Percentiles rank a stretch among this genome's conserved stretches.
Evolutionary conservation across 2,888 invertebrate genomes (phyloP).

Genomic region (Celastrina argiolus): DNA sequence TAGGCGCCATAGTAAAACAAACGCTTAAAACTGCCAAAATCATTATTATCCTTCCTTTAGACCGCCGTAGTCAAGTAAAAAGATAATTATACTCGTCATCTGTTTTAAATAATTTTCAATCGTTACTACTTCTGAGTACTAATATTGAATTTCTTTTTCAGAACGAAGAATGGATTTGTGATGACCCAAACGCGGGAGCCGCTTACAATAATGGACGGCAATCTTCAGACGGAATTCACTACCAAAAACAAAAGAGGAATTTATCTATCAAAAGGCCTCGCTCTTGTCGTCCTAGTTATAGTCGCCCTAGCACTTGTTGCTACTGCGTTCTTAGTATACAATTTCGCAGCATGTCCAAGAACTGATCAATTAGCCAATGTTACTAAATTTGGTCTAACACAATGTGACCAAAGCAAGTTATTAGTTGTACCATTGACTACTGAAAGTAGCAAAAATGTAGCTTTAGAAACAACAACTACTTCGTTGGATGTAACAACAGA

Average conservation of each 20-base stretch:
- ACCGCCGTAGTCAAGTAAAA: too few species aligned
- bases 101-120: too few species aligned
- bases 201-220: constrained; percentile 79
- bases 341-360: constrained; percentile 82
- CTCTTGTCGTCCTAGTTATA: constrained; percentile 79
- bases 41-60: too few species aligned
- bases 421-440: constrained; percentile 62
- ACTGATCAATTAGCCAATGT: constrained; percentile 65
- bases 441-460: constrained; percentile 56
- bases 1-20: too few species aligned
- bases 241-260: constrained; percentile 79
- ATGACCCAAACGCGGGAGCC: constrained; percentile 72
- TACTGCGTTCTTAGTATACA: constrained; percentile 86
- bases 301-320: constrained; percentile 82
- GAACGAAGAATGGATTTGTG: constrained; percentile 67
- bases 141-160: constrained; percentile 39
- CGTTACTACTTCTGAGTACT: not conserved
- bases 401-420: constrained; percentile 64
- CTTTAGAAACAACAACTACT: constrained; percentile 52
- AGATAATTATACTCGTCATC: too few species aligned
- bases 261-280: constrained; percentile 81
- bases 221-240: constrained; percentile 80
- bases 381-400: constrained; percentile 64
- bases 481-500: constrained; percentile 36
- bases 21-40: too few species aligned